Evolutionary conservation across 2,113 vertebrate genomes (phyloP).

Genomic region (Lampris megalopsis): DNA sequence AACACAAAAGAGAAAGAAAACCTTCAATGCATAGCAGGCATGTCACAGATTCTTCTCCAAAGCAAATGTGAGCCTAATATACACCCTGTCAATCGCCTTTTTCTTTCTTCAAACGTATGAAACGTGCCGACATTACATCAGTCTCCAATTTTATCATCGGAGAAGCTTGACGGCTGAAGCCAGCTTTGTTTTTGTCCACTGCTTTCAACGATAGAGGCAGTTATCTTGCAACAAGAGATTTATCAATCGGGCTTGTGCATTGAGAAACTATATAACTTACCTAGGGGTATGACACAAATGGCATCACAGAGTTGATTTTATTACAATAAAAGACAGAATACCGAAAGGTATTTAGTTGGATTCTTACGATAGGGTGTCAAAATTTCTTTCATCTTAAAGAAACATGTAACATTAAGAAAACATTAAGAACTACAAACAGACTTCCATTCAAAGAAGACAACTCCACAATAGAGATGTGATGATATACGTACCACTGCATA

Average conservation of each 20-base stretch:
- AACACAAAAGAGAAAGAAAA: neutral
- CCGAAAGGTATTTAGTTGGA: slow-evolving; percentile 14
- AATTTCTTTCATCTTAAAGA: neutral
- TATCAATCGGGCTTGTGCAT: slow-evolving; percentile 32
- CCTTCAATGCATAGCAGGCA: neutral
- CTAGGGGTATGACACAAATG: neutral
- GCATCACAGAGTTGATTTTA: neutral
- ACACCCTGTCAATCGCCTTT: neutral
- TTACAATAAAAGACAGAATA: neutral
- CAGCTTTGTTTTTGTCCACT: slow-evolving; percentile 52
- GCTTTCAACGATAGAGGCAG: slow-evolving; percentile 63
- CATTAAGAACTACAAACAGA: too few relatives aligned
- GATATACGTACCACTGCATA: neutral
- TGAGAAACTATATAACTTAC: neutral
- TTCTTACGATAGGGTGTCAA: neutral
- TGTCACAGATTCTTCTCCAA: neutral
- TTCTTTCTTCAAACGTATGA: neutral
- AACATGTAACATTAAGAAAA: too few relatives aligned
- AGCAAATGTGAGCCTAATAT: neutral
- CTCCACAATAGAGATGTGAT: neutral
- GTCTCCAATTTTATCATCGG: slow-evolving; percentile 14
- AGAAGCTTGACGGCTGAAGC: slow-evolving; percentile 43
- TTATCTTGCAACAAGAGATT: slow-evolving; percentile 18
- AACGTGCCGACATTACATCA: slow-evolving; percentile 12
- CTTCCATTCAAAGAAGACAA: too few relatives aligned